A percentile compares a stretch with the other conserved stretches of the same genome.
Conservation (phyloP, 2,888 invertebrate species). For the Pristionchus fissidentatus region DNA sequence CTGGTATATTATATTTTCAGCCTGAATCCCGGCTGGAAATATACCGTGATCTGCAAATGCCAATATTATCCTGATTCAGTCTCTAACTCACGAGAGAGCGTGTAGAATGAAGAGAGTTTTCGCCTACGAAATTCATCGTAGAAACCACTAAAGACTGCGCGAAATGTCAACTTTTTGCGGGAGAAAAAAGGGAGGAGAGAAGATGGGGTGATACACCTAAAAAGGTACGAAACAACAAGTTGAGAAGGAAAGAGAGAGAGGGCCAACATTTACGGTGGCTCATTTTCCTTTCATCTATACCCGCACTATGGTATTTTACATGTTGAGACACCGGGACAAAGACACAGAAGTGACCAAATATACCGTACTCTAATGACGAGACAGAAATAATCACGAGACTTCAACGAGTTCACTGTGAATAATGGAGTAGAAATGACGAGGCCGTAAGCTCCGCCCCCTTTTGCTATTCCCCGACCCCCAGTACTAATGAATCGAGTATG, state of each 20-base stretch:
- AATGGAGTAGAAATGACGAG: conserved; percentile 20
- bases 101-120: too few relatives aligned
- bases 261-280: conserved; percentile 37
- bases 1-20: too few relatives aligned
- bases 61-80: too few relatives aligned
- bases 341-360: not conserved
- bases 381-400: not conserved
- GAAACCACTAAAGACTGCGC: not conserved
- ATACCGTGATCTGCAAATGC: too few relatives aligned
- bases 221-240: conserved; percentile 26
- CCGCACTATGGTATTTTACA: not conserved
- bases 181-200: not conserved
- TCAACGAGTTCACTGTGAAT: not conserved
- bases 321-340: not conserved
- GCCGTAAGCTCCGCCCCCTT: not conserved
- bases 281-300: conserved; percentile 15
- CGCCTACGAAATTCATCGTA: too few relatives aligned
- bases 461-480: not conserved
- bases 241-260: not conserved
- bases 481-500: conserved; percentile 15
- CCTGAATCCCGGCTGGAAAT: too few relatives aligned
- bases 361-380: not conserved
- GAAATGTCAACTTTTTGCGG: not conserved
- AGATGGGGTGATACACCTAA: not conserved
- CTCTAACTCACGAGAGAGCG: too few relatives aligned